A percentile compares a stretch with the other conserved stretches of the same genome.
These are phyloP conservation scores for Caenorhabditis imperialis DNA, from an alignment of 2,888 invertebrate genomes.

Conservation along the genomic window DNA sequence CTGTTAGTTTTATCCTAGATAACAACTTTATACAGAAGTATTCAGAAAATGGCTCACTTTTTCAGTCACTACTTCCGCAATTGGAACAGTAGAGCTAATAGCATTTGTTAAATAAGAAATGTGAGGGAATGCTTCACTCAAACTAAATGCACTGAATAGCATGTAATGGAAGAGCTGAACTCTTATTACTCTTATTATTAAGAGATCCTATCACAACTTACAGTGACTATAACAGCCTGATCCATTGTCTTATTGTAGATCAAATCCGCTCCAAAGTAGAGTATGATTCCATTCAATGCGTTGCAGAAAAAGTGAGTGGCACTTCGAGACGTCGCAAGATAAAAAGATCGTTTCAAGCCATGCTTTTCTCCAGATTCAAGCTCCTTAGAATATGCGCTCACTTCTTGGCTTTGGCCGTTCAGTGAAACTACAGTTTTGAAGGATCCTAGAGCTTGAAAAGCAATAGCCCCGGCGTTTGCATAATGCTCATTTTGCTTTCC, in stretches of 20 bases:
- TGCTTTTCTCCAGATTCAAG: slow-evolving; percentile 60
- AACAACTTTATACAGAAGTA: background rate
- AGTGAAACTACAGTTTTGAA: slow-evolving; percentile 43
- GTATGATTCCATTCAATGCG: slow-evolving; percentile 69
- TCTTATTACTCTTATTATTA: no score
- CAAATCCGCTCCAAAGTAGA: slow-evolving; percentile 68
- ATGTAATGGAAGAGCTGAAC: slow-evolving; percentile 36
- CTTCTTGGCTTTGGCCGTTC: slow-evolving; percentile 45
- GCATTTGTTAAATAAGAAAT: slow-evolving; percentile 26
- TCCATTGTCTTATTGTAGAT: slow-evolving; percentile 48
- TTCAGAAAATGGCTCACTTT: background rate
- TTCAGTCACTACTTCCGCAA: slow-evolving; percentile 27
- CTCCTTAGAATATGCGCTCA: slow-evolving; percentile 61
- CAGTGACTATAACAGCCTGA: slow-evolving; percentile 15
- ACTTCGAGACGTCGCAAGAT: slow-evolving; percentile 76
- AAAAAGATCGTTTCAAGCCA: slow-evolving; percentile 68
- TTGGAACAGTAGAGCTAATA: slow-evolving; percentile 33
- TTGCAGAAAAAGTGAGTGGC: slow-evolving; percentile 77
- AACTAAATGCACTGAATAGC: slow-evolving; percentile 41
- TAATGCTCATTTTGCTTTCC: slow-evolving; percentile 37
- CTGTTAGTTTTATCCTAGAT: slow-evolving; percentile 54
- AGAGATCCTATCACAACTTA: no score
- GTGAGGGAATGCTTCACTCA: slow-evolving; percentile 39
- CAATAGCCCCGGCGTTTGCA: slow-evolving; percentile 42
- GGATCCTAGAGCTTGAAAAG: slow-evolving; percentile 32